Conservation (phyloP, 2,797 vertebrate genomes). For the Hyperoplus lanceolatus region DNA sequence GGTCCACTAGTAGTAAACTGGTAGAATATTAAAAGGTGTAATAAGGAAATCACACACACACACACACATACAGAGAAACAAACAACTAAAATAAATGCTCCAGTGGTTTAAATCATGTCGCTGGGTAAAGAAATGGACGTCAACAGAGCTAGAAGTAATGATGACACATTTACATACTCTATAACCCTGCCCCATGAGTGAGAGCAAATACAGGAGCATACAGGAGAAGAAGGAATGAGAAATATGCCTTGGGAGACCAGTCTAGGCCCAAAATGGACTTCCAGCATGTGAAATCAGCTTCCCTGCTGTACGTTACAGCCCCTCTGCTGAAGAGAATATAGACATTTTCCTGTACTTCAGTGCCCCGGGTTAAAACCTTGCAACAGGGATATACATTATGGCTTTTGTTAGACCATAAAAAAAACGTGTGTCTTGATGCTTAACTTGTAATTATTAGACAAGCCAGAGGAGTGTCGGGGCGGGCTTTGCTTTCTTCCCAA, state of each 20-base stretch:
- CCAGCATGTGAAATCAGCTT: constrained; percentile 70
- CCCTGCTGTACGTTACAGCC: constrained; percentile 68
- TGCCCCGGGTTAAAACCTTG: constrained; percentile 62
- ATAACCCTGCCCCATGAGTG: constrained; percentile 28
- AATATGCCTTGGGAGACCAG: constrained; percentile 39
- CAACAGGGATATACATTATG: constrained; percentile 68
- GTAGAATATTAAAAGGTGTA: no score
- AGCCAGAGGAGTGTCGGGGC: constrained; percentile 27
- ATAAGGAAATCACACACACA: not conserved
- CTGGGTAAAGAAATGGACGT: constrained; percentile 19
- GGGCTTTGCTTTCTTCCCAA: constrained; percentile 16
- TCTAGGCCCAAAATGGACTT: constrained; percentile 53
- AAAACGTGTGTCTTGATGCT: constrained; percentile 61
- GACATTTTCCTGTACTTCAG: constrained; percentile 64
- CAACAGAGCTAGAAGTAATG: constrained; percentile 34
- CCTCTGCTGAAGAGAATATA: constrained; percentile 66
- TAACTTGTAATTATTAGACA: constrained; percentile 62
- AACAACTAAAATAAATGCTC: constrained; percentile 17
- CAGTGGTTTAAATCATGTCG: constrained; percentile 40
- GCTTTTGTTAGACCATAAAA: constrained; percentile 72
- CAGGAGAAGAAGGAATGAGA: constrained; percentile 29
- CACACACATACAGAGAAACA: constrained; percentile 11
- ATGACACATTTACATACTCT: constrained; percentile 43
- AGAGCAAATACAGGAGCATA: constrained; percentile 25
- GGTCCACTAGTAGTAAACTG: no score